These are phyloP conservation scores for Porphyrio hochstetteri DNA, from an alignment of 2,113 vertebrate species.

Conservation along the genomic window DNA sequence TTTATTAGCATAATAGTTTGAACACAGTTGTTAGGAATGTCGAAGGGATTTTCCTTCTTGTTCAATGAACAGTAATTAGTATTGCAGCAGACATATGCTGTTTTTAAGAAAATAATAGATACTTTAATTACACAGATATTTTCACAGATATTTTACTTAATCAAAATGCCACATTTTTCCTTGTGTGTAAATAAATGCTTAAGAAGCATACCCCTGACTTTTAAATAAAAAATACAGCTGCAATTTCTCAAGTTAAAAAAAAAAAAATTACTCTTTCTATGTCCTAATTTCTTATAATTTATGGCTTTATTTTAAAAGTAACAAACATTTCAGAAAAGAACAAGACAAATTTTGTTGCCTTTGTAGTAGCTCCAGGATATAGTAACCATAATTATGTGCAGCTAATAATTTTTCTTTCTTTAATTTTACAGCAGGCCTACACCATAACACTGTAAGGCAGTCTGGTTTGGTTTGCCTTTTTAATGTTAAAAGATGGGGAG, in stretches of 20 bases:
- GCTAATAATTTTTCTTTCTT: background rate
- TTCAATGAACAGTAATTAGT: background rate
- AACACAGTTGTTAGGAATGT: background rate
- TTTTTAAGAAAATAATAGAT: background rate
- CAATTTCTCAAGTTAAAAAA: background rate
- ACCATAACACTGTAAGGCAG: background rate
- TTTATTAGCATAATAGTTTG: background rate
- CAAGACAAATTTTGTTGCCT: background rate
- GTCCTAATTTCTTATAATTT: background rate
- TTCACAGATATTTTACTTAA: background rate
- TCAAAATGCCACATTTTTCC: background rate
- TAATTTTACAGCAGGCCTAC: background rate
- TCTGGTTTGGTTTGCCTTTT: background rate
- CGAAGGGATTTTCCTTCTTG: background rate
- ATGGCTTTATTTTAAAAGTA: background rate
- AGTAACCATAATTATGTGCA: accelerated
- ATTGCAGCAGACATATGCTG: background rate
- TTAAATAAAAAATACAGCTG: background rate
- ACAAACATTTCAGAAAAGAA: background rate
- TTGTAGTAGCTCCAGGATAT: background rate
- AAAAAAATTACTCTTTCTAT: background rate
- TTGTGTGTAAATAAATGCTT: background rate
- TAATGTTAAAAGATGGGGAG: background rate
- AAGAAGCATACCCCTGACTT: background rate
- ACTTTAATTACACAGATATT: background rate